Base-by-base conservation (phyloP, 2,888 invertebrate genomes). In the Dromius quadrimaculatus region DNA sequence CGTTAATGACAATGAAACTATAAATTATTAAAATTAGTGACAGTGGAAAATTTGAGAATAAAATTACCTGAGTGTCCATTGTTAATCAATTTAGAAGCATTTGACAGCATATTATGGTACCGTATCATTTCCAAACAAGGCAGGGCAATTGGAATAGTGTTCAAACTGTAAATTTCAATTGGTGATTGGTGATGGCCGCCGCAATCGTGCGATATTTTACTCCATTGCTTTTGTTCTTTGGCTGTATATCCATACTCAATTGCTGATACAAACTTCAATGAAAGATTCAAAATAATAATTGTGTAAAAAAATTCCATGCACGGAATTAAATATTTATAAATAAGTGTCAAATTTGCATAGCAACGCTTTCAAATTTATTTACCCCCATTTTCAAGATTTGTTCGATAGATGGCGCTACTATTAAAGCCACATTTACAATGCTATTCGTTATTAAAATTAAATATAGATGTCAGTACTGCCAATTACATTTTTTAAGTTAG, bases 121-220 rank as follows among this genome's bases (percentile, higher is more conserved):
- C 90, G 89, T 74, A 90, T 86, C 82, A 89, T 87, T 79, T 91
- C 91, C 78, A 92, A 84, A 4, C 91, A 90, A 0, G 91, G 91
- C 77, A 91, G 87, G 3, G 88, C 86, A 41, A 90, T 83, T 38
- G 88, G 86, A 61, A 89, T 85, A 1, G 90, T 87, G 79, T 87
- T 84, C 3, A 85, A 82, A 0, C 89, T 86, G 15, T 88, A 85
- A 73, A 92, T 86, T 72, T 88, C 86, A 73, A 89, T 89, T 68
- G 87, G 92, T 0, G 91, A 91, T 77, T 92, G 92, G 73, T 86
- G 85, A 1, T 85, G 79, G 0, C 90, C 91, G 11, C 86, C 88
- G 78, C 90, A 91, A 8, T 85, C 84, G 0, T 87, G 86, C 78
- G 87, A 88, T 20, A 86, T 84, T 54, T 86, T 86, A 1, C 84